Base-by-base conservation (phyloP, 2,797 vertebrate genomes). In the Brotula barbata region DNA sequence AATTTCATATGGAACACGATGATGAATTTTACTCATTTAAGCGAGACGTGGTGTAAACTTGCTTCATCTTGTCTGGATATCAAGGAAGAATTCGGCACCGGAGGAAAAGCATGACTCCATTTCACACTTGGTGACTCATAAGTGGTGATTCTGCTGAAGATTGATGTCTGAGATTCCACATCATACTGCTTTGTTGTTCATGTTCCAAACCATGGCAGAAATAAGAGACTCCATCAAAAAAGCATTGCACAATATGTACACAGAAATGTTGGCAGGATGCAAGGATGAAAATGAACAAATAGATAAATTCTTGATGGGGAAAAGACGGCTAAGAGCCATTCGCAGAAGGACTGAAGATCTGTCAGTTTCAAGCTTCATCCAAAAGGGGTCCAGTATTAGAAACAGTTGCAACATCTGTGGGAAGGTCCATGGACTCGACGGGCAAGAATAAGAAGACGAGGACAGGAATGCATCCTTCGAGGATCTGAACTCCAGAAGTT, bases 61-160 rank as follows among this genome's bases (percentile, higher is more conserved):
- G 13, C 2, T 56, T 37, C 1, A 3, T 20, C 37, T 50, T 12
- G 15, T 55, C 36, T 48, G 37, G n/a, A 39, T 56, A 59, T 52
- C 65, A 57, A 68, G 65, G 15, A 68, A 43, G 45, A 50, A 11
- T 68, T 22, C 42, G 49, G 6, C 10, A 5, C 58, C 12, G 5
- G 3, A 25, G 22, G 21, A 61, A 36, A 36, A 58, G 15, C 20
- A 21, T 0, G 15, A 25, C 0, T 11, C 55, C 59, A 40, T 67
- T 51, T 63, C 44, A 34, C 4, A 28, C 39, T 55, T 66, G 45
- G n/a, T n/a, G n/a, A n/a, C n/a, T n/a, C n/a, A n/a, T n/a, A 55
- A 49, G 3, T 0, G 15, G 1, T 12, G 54, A 67, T 7, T 13
- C 16, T 36, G 28, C 14, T 78, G 54, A 79, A 84, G 28, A 49